phyloP scores from a whole-genome alignment of 2,888 invertebrate species.

The Volucella inflata region DNA sequence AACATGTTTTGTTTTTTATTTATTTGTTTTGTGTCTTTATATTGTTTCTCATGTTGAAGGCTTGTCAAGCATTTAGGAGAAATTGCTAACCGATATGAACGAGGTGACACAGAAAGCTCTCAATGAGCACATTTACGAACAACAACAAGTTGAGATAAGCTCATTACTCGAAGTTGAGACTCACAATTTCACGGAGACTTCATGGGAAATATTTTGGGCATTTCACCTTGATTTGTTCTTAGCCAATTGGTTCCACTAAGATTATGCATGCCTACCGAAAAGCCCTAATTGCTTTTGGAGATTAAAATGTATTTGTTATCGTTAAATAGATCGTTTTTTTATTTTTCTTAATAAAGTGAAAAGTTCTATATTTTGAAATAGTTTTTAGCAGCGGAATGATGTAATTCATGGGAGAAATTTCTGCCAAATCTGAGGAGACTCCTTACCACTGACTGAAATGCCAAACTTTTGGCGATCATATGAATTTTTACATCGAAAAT shows the following conservation, averaged over 20 bases:
- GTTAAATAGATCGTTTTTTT: too few relatives aligned
- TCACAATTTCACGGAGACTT: constrained; percentile 11
- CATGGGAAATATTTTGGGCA: constrained; percentile 15
- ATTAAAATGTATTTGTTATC: too few relatives aligned
- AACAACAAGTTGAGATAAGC: constrained; percentile 25
- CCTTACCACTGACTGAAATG: too few relatives aligned
- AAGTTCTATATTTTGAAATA: too few relatives aligned
- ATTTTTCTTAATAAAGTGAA: too few relatives aligned
- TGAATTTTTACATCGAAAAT: too few relatives aligned
- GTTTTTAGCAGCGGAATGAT: too few relatives aligned
- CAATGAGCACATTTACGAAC: constrained; percentile 29
- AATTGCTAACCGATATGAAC: constrained; percentile 73
- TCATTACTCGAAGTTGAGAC: constrained; percentile 18
- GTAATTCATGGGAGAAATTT: too few relatives aligned
- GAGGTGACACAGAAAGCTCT: constrained; percentile 57
- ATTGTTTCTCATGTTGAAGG: constrained; percentile 47
- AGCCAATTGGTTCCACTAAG: constrained; percentile 48
- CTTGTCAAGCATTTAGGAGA: constrained; percentile 69
- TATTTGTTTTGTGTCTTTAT: constrained; percentile 14
- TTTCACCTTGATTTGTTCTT: neutral
- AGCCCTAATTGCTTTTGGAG: too few relatives aligned
- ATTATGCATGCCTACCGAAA: too few relatives aligned
- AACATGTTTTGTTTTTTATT: constrained; percentile 29
- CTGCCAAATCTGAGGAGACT: too few relatives aligned
- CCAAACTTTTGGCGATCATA: too few relatives aligned